Base-by-base conservation (phyloP, 2,888 invertebrate species). In the Apamea sordens region DNA sequence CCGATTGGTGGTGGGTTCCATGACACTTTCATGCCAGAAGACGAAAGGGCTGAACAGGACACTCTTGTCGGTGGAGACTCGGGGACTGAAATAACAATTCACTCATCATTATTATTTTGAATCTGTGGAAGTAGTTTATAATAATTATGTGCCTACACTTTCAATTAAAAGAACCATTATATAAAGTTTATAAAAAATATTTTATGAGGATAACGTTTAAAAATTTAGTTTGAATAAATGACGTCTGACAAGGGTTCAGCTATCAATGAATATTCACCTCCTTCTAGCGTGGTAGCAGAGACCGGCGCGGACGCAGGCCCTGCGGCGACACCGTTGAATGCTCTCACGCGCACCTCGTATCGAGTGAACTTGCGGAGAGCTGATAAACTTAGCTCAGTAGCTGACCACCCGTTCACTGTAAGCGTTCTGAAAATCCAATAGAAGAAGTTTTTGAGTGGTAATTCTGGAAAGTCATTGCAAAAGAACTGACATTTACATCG, bases 311-410 rank as follows among this genome's bases (percentile, higher is more conserved):
- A 98, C 0, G 98, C 97, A 0, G 98, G 98, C 0, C 99, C 98
- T 68, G 98, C 98, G 0, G 98, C 98, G 59, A 98, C 98, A 1
- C 97, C 97, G 93, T 98, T 99, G 93, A 98, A 98, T 0, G 98
- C 98, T 82, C 98, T 97, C 41, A 98, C 98, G 2, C 98, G 97
- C 15, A 99, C 97, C 77, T 98, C 98, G 93, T 99, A 99, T 73
- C 98, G 97, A 0, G 98, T 98, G 92, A 98, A 98, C 92, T 98
- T 98, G 79, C 98, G 97, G 47, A 98, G 94, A 0, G 98, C 97
- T 8, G 97, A 97, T 56, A 98, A 93, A 47, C 97, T 97, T 71
- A 98, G 96, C 86, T 97, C 97, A 15, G 97, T 97, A 0, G 97
- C 94, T 0, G 98, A 98, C 98, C 98, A 98, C 0, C 98, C 98